Base-by-base conservation (phyloP, 1,140 invertebrate species). In the Patella vulgata region DNA sequence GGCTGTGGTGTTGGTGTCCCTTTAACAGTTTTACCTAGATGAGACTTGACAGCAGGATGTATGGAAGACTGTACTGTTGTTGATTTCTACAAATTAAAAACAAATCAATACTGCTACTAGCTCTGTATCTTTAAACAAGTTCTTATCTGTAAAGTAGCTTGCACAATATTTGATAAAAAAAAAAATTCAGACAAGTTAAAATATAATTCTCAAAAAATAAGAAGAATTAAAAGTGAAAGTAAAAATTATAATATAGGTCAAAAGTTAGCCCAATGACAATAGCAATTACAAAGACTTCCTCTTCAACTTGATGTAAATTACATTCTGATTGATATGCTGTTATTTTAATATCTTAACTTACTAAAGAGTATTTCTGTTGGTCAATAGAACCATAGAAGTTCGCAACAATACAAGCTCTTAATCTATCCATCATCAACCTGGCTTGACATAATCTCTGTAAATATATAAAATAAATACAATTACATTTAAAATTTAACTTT, bases 351-450 rank as follows among this genome's bases (percentile, higher is more conserved):
- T 44, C 25, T 59, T 51, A 3, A n/a, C 23, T 50, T 68, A 81
- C 77, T 73, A 78, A 59, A 9, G 66, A 66, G 9, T 58, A 60
- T 55, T 65, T 69, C 12, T 74, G 64, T 59, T 80, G 65, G 66
- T 63, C 63, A 3, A 75, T 52, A 55, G 63, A 69, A 36, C 71
- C 75, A 69, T 82, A 85, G 63, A 75, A 85, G 51, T 74, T 82
- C 31, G 84, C 79, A 51, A 85, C 75, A 47, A 81, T 78, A 66
- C 77, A 83, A 1, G 80, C 81, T 52, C 83, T 64, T 3, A 95
- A 82, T 59, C 89, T 85, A 71, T 94, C 91, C 12, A 95, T 82
- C 36, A 89, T 89, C 86, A 23, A 88, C 80, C 23, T 89, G 86
- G 76, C 88, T 83, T 62, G 70, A 91, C 85, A 63, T 86, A 89